Conservation (phyloP, 2,888 invertebrate genomes). For the Drosophila lacicola region DNA sequence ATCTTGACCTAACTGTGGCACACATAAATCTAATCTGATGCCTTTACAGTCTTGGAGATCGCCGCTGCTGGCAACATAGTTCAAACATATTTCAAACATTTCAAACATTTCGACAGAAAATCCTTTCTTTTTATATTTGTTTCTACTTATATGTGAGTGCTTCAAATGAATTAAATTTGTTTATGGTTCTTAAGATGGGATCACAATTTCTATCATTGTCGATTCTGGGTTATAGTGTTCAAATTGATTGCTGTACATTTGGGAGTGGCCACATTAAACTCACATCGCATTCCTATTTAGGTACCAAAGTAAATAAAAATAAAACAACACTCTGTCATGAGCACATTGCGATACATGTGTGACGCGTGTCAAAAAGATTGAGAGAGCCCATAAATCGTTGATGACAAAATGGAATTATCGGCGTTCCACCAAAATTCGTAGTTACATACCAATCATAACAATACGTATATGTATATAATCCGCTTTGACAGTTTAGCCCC, state of each 20-base stretch:
- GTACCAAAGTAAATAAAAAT: not conserved
- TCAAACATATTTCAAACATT: not conserved
- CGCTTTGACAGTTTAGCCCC: constrained; percentile 40
- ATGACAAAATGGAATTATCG: constrained; percentile 50
- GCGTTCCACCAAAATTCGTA: constrained; percentile 21
- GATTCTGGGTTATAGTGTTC: constrained; percentile 22
- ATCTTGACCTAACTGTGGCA: not conserved
- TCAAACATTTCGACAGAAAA: constrained; percentile 6
- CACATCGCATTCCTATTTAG: constrained; percentile 36
- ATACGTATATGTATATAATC: constrained; percentile 34
- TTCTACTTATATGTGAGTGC: constrained; percentile 17
- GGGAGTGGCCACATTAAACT: constrained; percentile 45
- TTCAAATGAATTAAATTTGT: constrained; percentile 45
- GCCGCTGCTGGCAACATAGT: constrained; percentile 4
- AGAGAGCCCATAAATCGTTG: constrained; percentile 55
- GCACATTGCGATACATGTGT: constrained; percentile 38
- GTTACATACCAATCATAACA: constrained; percentile 39
- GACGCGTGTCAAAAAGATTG: constrained; percentile 53
- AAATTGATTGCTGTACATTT: constrained; percentile 40
- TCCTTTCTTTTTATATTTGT: not conserved
- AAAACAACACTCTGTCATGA: constrained; percentile 47
- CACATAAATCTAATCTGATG: not conserved
- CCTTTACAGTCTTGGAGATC: not conserved
- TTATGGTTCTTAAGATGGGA: constrained; percentile 46
- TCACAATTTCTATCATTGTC: constrained; percentile 43